Evolutionary conservation across 2,113 vertebrate genomes (phyloP), one percentile per base, ranked within the genome.

Genomic region (Pygoscelis antarcticus): DNA sequence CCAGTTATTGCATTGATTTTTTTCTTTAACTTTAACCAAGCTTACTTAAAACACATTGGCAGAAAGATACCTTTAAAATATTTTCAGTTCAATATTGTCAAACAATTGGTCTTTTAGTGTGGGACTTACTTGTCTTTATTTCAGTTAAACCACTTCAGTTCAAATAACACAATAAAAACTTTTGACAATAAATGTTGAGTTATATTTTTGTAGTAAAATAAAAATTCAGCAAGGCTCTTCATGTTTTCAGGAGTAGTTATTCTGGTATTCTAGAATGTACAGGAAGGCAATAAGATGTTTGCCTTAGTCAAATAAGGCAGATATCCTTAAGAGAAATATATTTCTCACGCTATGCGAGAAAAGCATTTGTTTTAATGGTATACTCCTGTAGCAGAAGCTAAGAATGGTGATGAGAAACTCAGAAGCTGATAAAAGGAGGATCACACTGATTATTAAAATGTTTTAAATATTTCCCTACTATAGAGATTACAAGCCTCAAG

Each of bases 401-500:
- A 62, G 16, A n/a, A 77, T 32, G 55, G 27, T 36, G 55, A 87
- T 38, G 82, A 90, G 62, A 70, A 93, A 75, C 47, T 87, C 76
- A 83, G 83, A 62, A 95, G 19, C 44, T 65, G 62, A 75, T 87
- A 92, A 89, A 91, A 89, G 38, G 26, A 87, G 26, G 27, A 75
- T 93, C 72, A 69, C 25, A 78, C 19, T 20, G 44, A 92, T 69
- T 47, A 87, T 78, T 85, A 77, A 95, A 95, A 93, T 90, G n/a
- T 71, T 93, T 90, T 62, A 64, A 90, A 77, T 82, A 95, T 96
- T 93, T 92, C 38, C 42, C 55, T 68, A 17, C 66, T 51, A 13
- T 27, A 65, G 66, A 90, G 54, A 85, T 92, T 96, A 83, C 23
- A 71, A 68, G 32, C 19, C 77, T 92, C 62, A 58, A 62, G 29